phyloP scores from a whole-genome alignment of 2,888 invertebrate species.

The Tetranychus piercei region DNA sequence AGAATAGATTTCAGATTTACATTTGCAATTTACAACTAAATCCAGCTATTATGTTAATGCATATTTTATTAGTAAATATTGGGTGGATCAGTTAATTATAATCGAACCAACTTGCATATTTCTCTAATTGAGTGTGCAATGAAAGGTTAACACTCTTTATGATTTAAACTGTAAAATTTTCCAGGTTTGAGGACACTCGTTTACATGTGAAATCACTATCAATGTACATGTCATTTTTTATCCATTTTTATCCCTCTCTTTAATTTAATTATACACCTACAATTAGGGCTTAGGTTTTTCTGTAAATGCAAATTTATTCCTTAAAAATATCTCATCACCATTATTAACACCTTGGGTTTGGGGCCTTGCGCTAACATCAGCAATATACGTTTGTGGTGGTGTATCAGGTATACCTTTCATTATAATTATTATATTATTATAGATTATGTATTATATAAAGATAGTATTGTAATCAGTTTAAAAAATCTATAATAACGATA shows the following conservation, averaged over 20 bases:
- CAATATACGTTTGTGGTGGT: slow-evolving; percentile 33
- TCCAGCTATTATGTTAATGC: background rate
- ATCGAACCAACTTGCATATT: too few relatives aligned
- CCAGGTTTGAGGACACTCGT: too few relatives aligned
- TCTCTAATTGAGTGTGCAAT: too few relatives aligned
- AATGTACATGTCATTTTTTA: too few relatives aligned
- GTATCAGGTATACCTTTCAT: slow-evolving; percentile 16
- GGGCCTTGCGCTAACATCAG: slow-evolving; percentile 38
- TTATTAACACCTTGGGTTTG: slow-evolving; percentile 31
- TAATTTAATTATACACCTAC: too few relatives aligned
- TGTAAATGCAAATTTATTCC: slow-evolving; percentile 1
- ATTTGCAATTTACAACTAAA: background rate
- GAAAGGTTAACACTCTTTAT: background rate
- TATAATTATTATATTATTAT: slow-evolving; percentile 2
- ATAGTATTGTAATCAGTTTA: background rate
- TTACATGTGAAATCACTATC: too few relatives aligned
- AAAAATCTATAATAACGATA: background rate
- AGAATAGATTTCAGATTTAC: background rate
- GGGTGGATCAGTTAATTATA: too few relatives aligned
- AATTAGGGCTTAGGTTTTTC: background rate
- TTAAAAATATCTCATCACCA: background rate
- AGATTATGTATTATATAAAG: slow-evolving; percentile 10
- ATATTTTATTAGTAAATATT: too few relatives aligned
- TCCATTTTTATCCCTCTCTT: too few relatives aligned
- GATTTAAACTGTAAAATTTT: background rate